phyloP scores from a whole-genome alignment of 2,888 invertebrate genomes.

The Bembecia ichneumoniformis region DNA sequence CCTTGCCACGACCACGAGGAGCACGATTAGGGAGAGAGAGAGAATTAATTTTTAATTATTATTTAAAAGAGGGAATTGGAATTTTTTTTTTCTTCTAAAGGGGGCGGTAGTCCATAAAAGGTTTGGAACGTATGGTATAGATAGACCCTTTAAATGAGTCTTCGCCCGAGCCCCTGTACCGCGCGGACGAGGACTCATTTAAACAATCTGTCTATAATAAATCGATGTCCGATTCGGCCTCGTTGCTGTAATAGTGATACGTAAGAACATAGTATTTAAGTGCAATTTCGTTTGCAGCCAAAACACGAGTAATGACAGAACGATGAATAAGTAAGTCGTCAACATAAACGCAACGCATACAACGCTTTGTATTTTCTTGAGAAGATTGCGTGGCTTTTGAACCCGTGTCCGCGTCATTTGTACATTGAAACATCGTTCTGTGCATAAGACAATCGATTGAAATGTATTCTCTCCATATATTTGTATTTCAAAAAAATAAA shows the following conservation, averaged over 20 bases:
- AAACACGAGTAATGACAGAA: conserved; percentile 55
- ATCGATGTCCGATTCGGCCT: background rate
- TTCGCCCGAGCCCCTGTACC: no score
- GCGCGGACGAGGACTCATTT: no score
- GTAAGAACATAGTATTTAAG: conserved; percentile 16
- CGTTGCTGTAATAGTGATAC: background rate
- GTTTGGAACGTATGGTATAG: no score
- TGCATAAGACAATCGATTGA: conserved; percentile 1
- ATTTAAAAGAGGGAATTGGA: no score
- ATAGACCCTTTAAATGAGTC: no score
- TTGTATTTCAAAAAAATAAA: background rate
- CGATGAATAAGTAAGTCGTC: conserved; percentile 64
- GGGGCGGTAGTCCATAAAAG: no score
- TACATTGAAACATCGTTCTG: conserved; percentile 7
- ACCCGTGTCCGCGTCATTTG: background rate
- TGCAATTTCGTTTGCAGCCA: conserved; percentile 53
- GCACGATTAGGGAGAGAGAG: no score
- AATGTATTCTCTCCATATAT: background rate
- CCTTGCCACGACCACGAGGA: no score
- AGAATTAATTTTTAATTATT: no score
- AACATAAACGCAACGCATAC: background rate
- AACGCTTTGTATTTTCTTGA: conserved; percentile 2
- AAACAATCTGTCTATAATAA: no score
- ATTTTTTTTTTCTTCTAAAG: no score
- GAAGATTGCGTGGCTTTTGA: conserved; percentile 1